These are phyloP conservation scores for Hirundo rustica DNA, from an alignment of 2,797 vertebrate genomes.

Conservation along the genomic window DNA sequence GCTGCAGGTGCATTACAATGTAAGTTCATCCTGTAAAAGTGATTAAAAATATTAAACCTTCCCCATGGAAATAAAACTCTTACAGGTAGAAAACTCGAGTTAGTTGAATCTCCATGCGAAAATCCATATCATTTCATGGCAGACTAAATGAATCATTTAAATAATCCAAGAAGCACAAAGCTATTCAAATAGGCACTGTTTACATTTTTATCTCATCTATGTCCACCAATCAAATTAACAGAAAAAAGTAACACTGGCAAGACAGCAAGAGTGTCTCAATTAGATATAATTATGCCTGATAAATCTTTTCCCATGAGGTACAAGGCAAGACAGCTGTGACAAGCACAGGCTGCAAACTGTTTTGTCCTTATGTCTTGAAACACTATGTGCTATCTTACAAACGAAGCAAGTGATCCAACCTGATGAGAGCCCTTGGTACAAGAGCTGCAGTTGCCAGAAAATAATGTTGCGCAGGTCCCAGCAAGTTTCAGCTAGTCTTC, in stretches of 20 bases:
- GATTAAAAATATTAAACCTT: background rate
- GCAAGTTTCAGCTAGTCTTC: background rate
- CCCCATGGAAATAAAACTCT: background rate
- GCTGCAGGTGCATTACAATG: background rate
- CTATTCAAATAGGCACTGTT: background rate
- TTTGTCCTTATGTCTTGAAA: background rate
- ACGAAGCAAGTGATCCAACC: background rate
- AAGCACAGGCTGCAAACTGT: background rate
- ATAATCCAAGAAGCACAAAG: constrained; percentile 3
- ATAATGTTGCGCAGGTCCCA: background rate
- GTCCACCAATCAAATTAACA: constrained; percentile 18
- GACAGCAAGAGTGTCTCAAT: background rate
- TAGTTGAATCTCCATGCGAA: background rate
- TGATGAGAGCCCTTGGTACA: background rate
- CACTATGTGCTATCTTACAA: background rate
- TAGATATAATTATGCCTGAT: background rate
- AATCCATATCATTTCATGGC: background rate
- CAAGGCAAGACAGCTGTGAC: constrained; percentile 5
- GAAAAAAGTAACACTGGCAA: background rate
- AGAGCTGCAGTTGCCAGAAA: background rate
- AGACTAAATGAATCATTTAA: background rate
- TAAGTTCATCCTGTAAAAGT: background rate
- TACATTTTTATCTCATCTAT: constrained; percentile 2
- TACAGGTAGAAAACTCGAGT: background rate
- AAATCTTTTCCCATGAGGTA: constrained; percentile 22